These are phyloP conservation scores for Brienomyrus brachyistius DNA, from an alignment of 2,113 vertebrate genomes.

Conservation along the genomic window DNA sequence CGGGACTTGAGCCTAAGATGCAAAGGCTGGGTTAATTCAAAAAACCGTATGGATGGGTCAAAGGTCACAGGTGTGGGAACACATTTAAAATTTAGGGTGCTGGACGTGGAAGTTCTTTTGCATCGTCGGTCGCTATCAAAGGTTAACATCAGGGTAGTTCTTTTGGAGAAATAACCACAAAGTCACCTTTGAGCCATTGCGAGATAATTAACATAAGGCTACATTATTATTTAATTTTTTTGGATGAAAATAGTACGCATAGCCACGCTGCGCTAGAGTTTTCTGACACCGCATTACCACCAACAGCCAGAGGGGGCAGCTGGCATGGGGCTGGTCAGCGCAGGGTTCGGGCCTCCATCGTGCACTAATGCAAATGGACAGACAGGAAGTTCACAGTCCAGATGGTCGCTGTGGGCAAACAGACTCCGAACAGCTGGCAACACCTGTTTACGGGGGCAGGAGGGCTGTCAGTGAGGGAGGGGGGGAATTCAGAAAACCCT, in stretches of 20 bases:
- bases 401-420: not conserved
- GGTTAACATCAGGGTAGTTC: not conserved
- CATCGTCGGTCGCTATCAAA: not conserved
- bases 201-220: not conserved
- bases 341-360: not conserved
- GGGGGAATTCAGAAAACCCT: not conserved
- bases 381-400: not conserved
- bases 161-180: not conserved
- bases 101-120: not conserved
- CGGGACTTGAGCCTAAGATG: not conserved
- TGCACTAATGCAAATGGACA: not conserved
- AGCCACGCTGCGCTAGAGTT: not conserved
- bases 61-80: not conserved
- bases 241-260: not conserved
- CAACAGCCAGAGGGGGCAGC: not conserved
- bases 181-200: not conserved
- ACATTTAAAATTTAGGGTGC: not conserved
- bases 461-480: not conserved
- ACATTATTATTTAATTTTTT: not conserved
- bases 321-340: not conserved
- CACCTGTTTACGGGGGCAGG: not conserved
- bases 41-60: not conserved
- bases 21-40: not conserved
- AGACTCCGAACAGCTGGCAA: not conserved
- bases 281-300: not conserved